A percentile compares a stretch with the other conserved stretches of the same genome.
phyloP scores from a whole-genome alignment of 2,797 vertebrate species.

The Lacerta viridis region DNA sequence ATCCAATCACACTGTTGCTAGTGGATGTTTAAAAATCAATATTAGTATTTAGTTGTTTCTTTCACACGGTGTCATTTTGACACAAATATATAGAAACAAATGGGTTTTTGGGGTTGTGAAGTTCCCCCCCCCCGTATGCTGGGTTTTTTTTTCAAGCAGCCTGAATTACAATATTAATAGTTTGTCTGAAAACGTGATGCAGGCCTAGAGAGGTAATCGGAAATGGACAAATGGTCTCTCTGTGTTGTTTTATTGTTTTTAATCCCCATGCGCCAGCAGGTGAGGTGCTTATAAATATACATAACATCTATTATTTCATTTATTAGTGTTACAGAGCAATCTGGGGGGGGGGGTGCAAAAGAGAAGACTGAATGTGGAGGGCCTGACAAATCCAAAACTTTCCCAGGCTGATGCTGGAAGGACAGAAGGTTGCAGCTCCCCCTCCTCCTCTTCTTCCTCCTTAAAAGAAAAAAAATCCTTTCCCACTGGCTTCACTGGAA shows the following conservation, averaged over 20 bases:
- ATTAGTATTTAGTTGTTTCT: neutral
- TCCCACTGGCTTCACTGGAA: too few species aligned
- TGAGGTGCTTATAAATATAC: slow-evolving; percentile 2
- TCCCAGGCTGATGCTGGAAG: too few species aligned
- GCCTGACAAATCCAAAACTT: too few species aligned
- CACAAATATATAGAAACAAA: slow-evolving; percentile 5
- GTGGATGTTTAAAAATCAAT: neutral
- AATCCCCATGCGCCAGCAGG: neutral
- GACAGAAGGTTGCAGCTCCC: too few species aligned
- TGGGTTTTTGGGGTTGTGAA: neutral
- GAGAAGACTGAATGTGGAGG: too few species aligned
- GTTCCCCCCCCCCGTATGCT: too few species aligned
- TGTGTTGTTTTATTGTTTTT: neutral
- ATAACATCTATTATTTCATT: neutral
- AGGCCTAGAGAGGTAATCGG: neutral
- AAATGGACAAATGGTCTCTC: neutral
- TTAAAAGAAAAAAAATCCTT: too few species aligned
- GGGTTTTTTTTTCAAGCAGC: neutral
- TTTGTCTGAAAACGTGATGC: neutral
- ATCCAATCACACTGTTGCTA: neutral
- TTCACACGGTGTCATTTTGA: neutral
- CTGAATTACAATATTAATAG: slow-evolving; percentile 27
- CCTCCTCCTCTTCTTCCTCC: too few species aligned
- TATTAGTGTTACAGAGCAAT: neutral
- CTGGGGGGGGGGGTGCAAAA: too few species aligned